These are phyloP conservation scores for Cyclina sinensis DNA, from an alignment of 1,140 invertebrate species.

Conservation along the genomic window DNA sequence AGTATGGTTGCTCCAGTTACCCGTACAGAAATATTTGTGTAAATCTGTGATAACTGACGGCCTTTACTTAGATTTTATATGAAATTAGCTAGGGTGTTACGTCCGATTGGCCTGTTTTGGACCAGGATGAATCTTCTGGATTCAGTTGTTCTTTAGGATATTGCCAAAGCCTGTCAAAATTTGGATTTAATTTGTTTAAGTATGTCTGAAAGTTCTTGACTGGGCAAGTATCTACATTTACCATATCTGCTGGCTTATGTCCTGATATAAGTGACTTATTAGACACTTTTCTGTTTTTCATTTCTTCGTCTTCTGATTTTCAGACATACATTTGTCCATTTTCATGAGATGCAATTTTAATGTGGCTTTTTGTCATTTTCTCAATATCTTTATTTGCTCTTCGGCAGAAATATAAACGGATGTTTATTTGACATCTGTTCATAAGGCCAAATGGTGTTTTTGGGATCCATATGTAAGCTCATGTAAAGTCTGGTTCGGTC, in stretches of 20 bases:
- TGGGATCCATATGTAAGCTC: background rate
- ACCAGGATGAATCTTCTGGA: slow-evolving; percentile 31
- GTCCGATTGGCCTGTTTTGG: slow-evolving; percentile 26
- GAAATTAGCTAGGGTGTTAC: slow-evolving; percentile 9
- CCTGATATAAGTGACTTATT: background rate
- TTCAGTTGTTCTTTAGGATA: slow-evolving; percentile 33
- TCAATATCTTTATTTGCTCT: background rate
- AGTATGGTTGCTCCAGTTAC: slow-evolving; percentile 51
- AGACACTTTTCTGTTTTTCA: background rate
- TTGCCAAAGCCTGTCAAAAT: slow-evolving; percentile 58
- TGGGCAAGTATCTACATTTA: slow-evolving; percentile 26
- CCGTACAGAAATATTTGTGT: slow-evolving; percentile 56
- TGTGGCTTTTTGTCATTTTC: background rate
- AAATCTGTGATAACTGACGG: slow-evolving; percentile 20
- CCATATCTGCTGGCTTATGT: background rate
- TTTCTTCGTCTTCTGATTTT: background rate
- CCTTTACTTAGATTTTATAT: slow-evolving; percentile 41
- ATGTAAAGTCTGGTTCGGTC: background rate
- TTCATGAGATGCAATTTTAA: background rate
- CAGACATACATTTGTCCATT: background rate
- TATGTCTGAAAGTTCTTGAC: slow-evolving; percentile 40
- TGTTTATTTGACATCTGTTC: background rate
- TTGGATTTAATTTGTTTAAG: slow-evolving; percentile 52
- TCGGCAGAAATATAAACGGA: background rate
- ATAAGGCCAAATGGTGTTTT: background rate